Percentiles rank a stretch among this genome's conserved stretches.
phyloP scores from a whole-genome alignment of 92 coral and sea anemone genomes.

The Palythoa caribaeorum region DNA sequence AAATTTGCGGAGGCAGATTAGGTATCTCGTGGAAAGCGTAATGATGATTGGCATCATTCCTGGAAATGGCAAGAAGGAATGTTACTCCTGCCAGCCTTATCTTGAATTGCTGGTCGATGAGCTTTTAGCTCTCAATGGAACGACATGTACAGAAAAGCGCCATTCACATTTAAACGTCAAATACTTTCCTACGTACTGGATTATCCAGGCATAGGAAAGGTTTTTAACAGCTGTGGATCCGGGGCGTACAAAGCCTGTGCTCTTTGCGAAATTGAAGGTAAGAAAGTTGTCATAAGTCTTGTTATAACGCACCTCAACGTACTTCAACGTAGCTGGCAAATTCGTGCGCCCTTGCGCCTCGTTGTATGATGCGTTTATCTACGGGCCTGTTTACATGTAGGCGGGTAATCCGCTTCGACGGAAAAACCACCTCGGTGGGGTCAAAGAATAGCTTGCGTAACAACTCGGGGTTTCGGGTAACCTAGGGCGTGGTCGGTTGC shows the following conservation, averaged over 20 bases:
- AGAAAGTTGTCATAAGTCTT: not conserved
- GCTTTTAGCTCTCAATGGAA: conserved; percentile 20
- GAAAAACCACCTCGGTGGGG: too few relatives aligned
- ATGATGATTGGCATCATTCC: conserved; percentile 51
- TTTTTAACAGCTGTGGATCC: conserved; percentile 30
- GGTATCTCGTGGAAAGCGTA: conserved; percentile 44
- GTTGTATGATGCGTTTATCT: too few relatives aligned
- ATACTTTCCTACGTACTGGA: conserved; percentile 29
- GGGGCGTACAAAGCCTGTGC: conserved; percentile 47
- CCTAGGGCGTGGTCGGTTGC: too few relatives aligned
- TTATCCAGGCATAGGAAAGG: conserved; percentile 52
- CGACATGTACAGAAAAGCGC: conserved; percentile 37
- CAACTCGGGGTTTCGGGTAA: too few relatives aligned
- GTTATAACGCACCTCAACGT: not conserved
- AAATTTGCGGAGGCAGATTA: conserved; percentile 27
- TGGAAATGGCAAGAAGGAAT: conserved; percentile 39
- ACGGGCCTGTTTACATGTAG: too few relatives aligned
- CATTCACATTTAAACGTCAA: conserved; percentile 26
- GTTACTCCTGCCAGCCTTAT: conserved; percentile 39
- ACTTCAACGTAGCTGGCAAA: not conserved
- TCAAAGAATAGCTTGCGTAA: too few relatives aligned
- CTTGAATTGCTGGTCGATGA: conserved; percentile 52
- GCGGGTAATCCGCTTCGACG: too few relatives aligned
- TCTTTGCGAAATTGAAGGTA: conserved; percentile 45
- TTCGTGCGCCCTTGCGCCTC: too few relatives aligned